Evolutionary conservation across 2,888 invertebrate species (phyloP).

Genomic region (Philopedon plagiatum): DNA sequence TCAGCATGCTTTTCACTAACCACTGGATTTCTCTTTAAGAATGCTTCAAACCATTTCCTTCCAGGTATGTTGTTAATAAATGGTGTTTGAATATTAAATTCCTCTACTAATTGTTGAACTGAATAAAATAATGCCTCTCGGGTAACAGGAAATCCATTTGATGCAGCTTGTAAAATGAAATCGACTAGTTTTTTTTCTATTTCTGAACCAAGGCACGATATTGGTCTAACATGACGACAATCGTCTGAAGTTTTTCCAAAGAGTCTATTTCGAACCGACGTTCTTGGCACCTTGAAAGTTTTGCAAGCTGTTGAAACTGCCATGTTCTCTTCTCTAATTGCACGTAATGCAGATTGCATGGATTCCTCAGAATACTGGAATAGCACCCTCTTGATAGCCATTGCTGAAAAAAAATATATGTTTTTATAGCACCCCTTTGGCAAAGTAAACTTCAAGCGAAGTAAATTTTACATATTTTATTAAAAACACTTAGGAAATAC

Average conservation of each 20-base stretch:
- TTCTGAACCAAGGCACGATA: not conserved
- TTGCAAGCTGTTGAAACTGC: slow-evolving; percentile 16
- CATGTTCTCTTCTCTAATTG: slow-evolving; percentile 9
- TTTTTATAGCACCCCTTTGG: too few relatives aligned
- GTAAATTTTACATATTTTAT: too few relatives aligned
- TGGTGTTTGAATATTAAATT: slow-evolving; percentile 7
- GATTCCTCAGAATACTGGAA: too few relatives aligned
- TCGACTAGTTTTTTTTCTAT: slow-evolving; percentile 1
- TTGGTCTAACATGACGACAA: slow-evolving; percentile 2
- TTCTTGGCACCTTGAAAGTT: slow-evolving; percentile 8
- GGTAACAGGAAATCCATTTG: slow-evolving; percentile 15
- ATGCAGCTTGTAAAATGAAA: not conserved
- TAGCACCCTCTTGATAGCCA: too few relatives aligned
- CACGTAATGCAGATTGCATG: too few relatives aligned
- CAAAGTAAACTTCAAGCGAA: too few relatives aligned
- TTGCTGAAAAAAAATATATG: too few relatives aligned
- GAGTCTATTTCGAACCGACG: slow-evolving; percentile 20
- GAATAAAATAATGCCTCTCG: not conserved
- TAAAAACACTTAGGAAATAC: too few relatives aligned
- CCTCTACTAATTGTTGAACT: slow-evolving; percentile 2
- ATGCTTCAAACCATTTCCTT: slow-evolving; percentile 17
- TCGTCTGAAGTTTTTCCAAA: slow-evolving; percentile 9
- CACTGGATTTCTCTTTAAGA: not conserved
- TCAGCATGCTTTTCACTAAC: not conserved
- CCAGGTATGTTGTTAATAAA: slow-evolving; percentile 13